These are phyloP conservation scores for Clarias fuscus DNA, from an alignment of 2,797 vertebrate genomes.

Conservation along the genomic window DNA sequence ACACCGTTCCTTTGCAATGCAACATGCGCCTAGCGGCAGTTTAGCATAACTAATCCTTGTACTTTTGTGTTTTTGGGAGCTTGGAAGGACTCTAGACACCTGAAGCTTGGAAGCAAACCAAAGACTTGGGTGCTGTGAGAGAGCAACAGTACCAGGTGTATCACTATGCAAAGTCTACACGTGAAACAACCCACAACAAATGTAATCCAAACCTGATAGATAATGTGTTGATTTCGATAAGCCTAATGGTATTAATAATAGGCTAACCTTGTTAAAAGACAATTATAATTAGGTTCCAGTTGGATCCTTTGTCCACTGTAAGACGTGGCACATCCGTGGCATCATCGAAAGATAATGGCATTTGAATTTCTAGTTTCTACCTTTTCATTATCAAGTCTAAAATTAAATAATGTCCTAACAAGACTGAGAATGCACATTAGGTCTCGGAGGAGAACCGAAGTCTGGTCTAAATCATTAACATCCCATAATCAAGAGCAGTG, in stretches of 20 bases:
- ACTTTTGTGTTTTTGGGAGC: neutral
- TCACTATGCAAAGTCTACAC: neutral
- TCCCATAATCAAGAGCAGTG: conserved; percentile 48
- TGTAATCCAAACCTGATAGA: neutral
- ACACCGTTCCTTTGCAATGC: neutral
- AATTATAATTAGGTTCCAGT: neutral
- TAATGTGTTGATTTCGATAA: neutral
- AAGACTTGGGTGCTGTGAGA: neutral
- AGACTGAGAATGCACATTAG: conserved; percentile 17
- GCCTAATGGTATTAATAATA: neutral
- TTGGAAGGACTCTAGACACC: neutral
- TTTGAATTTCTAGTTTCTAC: conserved; percentile 12
- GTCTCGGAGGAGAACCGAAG: conserved; percentile 10
- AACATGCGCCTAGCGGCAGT: neutral
- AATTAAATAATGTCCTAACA: conserved; percentile 32
- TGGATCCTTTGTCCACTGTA: neutral
- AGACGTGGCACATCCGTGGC: neutral
- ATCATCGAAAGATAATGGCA: neutral
- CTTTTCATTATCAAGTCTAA: neutral
- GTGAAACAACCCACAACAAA: neutral
- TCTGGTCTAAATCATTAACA: conserved; percentile 49
- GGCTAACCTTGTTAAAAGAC: neutral
- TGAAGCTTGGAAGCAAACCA: neutral
- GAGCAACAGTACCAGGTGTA: neutral
- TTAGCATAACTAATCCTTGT: neutral